A percentile compares a stretch with the other conserved stretches of the same genome.
Conservation (phyloP, 2,797 vertebrate genomes). For the Ara ararauna region DNA sequence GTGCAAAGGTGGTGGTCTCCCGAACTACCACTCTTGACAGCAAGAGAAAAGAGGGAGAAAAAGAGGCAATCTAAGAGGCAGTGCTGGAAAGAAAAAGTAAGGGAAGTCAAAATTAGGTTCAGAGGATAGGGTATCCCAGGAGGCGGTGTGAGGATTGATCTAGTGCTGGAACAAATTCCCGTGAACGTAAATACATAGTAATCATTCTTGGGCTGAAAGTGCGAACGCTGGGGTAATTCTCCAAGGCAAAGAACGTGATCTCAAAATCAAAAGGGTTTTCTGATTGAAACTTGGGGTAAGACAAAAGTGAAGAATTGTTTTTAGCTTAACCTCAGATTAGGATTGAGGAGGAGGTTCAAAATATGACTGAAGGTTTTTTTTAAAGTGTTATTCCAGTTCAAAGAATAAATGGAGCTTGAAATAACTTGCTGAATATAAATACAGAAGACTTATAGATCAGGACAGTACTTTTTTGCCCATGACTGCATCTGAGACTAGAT, state of each 20-base stretch:
- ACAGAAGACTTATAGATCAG: neutral
- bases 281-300: neutral
- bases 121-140: neutral
- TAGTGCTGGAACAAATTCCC: neutral
- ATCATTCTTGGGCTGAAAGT: neutral
- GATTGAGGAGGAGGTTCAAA: neutral
- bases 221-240: neutral
- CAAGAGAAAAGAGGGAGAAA: neutral
- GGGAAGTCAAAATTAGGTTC: neutral
- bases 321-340: neutral
- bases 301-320: neutral
- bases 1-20: neutral
- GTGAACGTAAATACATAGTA: neutral
- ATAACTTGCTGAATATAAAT: slow-evolving; percentile 6
- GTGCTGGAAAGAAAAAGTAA: neutral
- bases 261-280: neutral
- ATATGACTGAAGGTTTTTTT: neutral
- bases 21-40: neutral
- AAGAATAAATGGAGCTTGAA: neutral
- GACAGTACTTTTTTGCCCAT: neutral
- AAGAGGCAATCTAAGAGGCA: neutral
- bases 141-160: neutral
- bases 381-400: neutral
- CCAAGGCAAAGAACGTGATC: neutral
- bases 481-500: neutral